phyloP scores from a whole-genome alignment of 2,888 invertebrate species.

The Willowsia nigromaculata region DNA sequence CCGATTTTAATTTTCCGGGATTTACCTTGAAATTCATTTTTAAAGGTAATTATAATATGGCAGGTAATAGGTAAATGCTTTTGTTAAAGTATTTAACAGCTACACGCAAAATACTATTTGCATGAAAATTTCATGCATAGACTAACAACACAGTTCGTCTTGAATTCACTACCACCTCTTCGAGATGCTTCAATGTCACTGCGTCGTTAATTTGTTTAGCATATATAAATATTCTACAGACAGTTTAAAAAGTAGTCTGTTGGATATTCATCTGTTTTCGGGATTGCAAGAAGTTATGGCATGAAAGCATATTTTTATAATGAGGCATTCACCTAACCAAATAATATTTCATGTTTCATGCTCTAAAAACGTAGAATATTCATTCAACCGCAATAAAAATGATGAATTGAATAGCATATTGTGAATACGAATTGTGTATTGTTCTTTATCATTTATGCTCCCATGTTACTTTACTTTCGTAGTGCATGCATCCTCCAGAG shows the following conservation, averaged over 20 bases:
- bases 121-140: no score
- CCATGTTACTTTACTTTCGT: not conserved
- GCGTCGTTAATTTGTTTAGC: not conserved
- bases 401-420: slow-evolving; percentile 7
- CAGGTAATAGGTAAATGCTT: no score
- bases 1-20: no score
- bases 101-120: no score
- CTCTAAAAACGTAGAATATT: slow-evolving; percentile 5
- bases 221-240: not conserved
- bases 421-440: not conserved
- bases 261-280: not conserved
- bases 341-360: not conserved
- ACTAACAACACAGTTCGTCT: no score
- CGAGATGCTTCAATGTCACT: not conserved
- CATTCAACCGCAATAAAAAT: slow-evolving; percentile 27
- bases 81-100: no score
- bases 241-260: not conserved
- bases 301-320: not conserved
- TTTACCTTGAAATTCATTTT: no score
- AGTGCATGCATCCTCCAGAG: not conserved
- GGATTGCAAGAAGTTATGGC: not conserved
- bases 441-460: not conserved
- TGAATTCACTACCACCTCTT: no score
- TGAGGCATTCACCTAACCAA: not conserved
- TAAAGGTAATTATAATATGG: no score